These are phyloP conservation scores for Paedocypris micromegethes DNA, from an alignment of 2,797 vertebrate species.

Conservation along the genomic window DNA sequence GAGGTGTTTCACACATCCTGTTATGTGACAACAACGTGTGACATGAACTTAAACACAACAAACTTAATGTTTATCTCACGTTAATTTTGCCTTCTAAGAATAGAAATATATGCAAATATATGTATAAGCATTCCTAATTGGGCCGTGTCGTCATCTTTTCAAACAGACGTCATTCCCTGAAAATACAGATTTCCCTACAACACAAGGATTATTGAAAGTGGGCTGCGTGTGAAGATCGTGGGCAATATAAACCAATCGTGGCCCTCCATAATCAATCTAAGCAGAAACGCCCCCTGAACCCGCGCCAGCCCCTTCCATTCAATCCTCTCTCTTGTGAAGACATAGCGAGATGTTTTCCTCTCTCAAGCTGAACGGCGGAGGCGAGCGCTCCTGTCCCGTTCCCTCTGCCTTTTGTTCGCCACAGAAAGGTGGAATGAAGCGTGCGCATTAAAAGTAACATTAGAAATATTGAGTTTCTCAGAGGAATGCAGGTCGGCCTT, in stretches of 20 bases:
- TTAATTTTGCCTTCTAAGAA: too few species aligned
- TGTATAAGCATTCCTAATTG: too few species aligned
- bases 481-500: conserved; percentile 61
- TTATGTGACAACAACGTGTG: too few species aligned
- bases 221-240: conserved; percentile 54
- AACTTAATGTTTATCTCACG: too few species aligned
- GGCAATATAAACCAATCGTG: conserved; percentile 67
- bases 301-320: conserved; percentile 59
- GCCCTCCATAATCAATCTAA: conserved; percentile 66
- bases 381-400: conserved; percentile 44
- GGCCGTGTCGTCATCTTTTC: too few species aligned
- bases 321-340: conserved; percentile 56
- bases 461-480: conserved; percentile 60
- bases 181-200: conserved; percentile 72
- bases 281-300: conserved; percentile 69
- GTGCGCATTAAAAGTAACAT: conserved; percentile 67
- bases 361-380: conserved; percentile 62
- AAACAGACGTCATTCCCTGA: conserved; percentile 42
- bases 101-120: too few species aligned
- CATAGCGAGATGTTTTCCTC: conserved; percentile 66
- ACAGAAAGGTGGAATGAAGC: conserved; percentile 54
- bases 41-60: too few species aligned
- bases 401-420: conserved; percentile 60
- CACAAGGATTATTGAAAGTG: conserved; percentile 66
- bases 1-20: too few species aligned